These are phyloP conservation scores for Vipera ursinii DNA, from an alignment of 2,797 vertebrate genomes.

Conservation along the genomic window DNA sequence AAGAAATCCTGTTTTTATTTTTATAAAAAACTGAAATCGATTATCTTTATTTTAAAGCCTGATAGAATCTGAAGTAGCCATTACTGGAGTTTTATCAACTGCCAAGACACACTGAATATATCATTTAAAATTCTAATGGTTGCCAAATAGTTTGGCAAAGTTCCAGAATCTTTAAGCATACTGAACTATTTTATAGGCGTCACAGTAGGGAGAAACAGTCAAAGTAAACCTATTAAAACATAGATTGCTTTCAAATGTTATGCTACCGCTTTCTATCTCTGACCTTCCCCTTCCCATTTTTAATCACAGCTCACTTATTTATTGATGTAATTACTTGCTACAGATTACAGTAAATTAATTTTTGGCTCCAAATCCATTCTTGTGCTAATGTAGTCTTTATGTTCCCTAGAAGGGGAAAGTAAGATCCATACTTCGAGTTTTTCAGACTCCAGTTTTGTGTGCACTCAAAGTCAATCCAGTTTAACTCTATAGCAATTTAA, in stretches of 20 bases:
- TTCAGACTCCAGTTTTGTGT: not conserved
- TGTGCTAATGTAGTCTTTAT: not conserved
- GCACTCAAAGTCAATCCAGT: not conserved
- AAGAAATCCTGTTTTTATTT: slow-evolving; percentile 35
- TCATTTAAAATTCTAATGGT: slow-evolving; percentile 22
- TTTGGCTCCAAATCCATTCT: not conserved
- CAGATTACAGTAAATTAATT: not conserved
- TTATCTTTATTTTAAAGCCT: slow-evolving; percentile 49
- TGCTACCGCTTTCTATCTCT: not conserved
- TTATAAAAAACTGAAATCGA: slow-evolving; percentile 37
- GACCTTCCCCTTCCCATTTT: not conserved
- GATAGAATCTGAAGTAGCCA: not conserved
- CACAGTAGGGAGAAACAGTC: slow-evolving; percentile 3
- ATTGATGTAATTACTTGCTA: not conserved
- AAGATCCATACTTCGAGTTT: not conserved
- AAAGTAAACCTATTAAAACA: slow-evolving; percentile 44
- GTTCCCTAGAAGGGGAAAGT: not conserved
- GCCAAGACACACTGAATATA: slow-evolving; percentile 42
- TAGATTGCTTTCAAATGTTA: slow-evolving; percentile 48
- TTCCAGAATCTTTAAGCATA: slow-evolving; percentile 29
- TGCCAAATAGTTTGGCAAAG: slow-evolving; percentile 53
- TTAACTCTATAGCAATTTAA: not conserved
- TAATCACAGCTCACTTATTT: slow-evolving; percentile 13
- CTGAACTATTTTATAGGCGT: slow-evolving; percentile 40
- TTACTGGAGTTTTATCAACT: slow-evolving; percentile 32